phyloP scores from a whole-genome alignment of 1,140 invertebrate species.

The Probaryconus sp. region DNA sequence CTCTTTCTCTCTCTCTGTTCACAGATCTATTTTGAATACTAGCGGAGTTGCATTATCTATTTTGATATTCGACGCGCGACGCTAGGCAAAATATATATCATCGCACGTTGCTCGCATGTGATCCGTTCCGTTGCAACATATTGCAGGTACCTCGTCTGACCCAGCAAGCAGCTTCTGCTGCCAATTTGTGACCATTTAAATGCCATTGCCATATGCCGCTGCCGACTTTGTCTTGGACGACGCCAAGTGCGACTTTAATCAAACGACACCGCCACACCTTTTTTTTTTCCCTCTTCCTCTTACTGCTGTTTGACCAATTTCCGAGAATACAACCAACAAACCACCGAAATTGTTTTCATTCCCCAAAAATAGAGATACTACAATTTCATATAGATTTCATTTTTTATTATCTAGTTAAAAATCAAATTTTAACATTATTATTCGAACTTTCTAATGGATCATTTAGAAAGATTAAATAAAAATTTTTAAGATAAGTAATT shows the following conservation, averaged over 20 bases:
- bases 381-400: no score
- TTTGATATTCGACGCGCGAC: conserved; percentile 63
- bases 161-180: conserved; percentile 36
- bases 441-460: no score
- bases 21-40: conserved; percentile 41
- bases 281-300: conserved; percentile 6
- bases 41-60: conserved; percentile 28
- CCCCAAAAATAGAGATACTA: no score
- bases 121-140: conserved; percentile 43
- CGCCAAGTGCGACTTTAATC: conserved; percentile 24
- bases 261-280: conserved; percentile 8
- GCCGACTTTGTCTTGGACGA: not conserved
- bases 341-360: no score
- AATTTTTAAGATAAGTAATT: no score
- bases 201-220: conserved; percentile 25
- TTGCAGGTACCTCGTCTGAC: conserved; percentile 45
- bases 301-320: no score
- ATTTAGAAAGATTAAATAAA: no score
- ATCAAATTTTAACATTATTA: no score
- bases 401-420: no score
- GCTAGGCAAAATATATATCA: conserved; percentile 56
- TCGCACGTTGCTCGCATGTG: conserved; percentile 16
- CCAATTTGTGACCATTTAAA: conserved; percentile 53
- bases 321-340: no score
- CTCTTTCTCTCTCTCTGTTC: conserved; percentile 9